Percentiles rank a stretch among this genome's conserved stretches.
These are phyloP conservation scores for Azemiops feae DNA, from an alignment of 2,113 vertebrate species.

Conservation along the genomic window DNA sequence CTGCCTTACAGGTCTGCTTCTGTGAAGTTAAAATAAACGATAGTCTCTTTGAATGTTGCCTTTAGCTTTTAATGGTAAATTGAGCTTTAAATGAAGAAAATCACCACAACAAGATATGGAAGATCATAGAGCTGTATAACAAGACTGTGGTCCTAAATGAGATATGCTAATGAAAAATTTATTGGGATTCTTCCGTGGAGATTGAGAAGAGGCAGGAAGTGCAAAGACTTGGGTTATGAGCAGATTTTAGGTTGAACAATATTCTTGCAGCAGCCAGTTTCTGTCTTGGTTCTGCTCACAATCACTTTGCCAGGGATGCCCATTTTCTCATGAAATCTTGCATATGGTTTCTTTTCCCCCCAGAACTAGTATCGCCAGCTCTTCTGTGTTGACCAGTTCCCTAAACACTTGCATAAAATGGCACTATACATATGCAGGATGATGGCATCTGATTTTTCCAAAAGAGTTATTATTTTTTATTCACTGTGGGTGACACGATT, in stretches of 20 bases:
- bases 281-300: background rate
- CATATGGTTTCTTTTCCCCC: background rate
- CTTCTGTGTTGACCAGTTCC: background rate
- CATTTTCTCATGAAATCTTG: background rate
- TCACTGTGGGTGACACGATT: background rate
- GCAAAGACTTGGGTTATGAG: background rate
- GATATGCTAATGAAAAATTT: background rate
- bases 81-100: background rate
- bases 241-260: background rate
- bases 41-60: background rate
- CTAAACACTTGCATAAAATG: background rate
- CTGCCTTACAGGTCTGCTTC: background rate
- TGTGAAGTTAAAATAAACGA: background rate
- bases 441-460: background rate
- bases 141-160: background rate
- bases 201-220: background rate
- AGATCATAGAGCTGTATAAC: background rate
- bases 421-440: background rate
- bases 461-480: background rate
- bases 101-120: background rate
- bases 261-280: background rate
- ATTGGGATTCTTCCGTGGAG: background rate
- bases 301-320: background rate
- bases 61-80: background rate
- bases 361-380: background rate